These are phyloP conservation scores for Sphecodes monilicornis DNA, from an alignment of 2,888 invertebrate genomes.

Conservation along the genomic window DNA sequence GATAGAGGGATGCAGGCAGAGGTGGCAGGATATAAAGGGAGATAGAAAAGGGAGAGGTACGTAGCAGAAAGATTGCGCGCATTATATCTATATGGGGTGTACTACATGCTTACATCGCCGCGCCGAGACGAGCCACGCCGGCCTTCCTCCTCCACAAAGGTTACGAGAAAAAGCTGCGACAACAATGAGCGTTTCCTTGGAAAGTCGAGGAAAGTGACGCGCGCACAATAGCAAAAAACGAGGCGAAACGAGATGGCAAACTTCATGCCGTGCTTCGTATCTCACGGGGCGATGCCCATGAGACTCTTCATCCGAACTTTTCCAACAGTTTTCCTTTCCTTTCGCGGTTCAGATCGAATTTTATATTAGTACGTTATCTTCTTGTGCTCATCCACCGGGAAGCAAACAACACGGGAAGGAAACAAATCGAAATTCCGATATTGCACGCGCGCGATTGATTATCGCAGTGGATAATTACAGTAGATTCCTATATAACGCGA, in stretches of 20 bases:
- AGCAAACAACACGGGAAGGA: background rate
- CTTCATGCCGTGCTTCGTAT: conserved; percentile 27
- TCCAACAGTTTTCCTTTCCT: conserved; percentile 7
- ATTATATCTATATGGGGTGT: conserved; percentile 43
- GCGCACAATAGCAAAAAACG: conserved; percentile 43
- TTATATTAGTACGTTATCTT: background rate
- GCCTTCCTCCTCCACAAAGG: conserved; percentile 39
- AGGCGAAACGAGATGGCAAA: conserved; percentile 45
- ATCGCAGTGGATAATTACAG: too few species aligned
- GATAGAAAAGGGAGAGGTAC: conserved; percentile 36
- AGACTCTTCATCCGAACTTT: conserved; percentile 31
- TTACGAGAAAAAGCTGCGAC: conserved; percentile 41
- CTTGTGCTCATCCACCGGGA: background rate
- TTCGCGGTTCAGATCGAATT: conserved; percentile 20
- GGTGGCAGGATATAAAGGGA: conserved; percentile 49
- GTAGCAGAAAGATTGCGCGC: conserved; percentile 57
- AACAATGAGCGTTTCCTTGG: conserved; percentile 61
- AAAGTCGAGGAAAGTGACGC: conserved; percentile 54
- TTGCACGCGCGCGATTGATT: background rate
- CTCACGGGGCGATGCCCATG: background rate
- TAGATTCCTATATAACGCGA: too few species aligned
- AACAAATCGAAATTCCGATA: background rate
- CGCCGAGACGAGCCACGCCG: background rate
- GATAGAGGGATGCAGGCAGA: conserved; percentile 20
- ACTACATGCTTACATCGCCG: conserved; percentile 31